phyloP scores from a whole-genome alignment of 2,888 invertebrate genomes.

The Encarsia formosa region DNA sequence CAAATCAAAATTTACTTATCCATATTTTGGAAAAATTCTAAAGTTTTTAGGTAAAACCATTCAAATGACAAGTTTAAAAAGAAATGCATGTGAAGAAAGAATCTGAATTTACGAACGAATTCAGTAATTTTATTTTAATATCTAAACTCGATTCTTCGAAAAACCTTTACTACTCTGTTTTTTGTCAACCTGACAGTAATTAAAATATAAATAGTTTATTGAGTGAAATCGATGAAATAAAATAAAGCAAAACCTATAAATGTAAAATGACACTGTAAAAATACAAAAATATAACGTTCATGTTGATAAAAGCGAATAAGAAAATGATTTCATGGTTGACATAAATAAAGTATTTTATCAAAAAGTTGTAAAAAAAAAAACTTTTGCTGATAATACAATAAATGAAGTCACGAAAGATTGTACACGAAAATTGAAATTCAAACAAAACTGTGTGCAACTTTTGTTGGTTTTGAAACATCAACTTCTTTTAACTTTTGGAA shows the following conservation, averaged over 20 bases:
- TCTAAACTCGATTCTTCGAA: conserved; percentile 2
- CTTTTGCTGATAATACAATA: neutral
- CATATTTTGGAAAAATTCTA: too few species aligned
- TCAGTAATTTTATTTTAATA: neutral
- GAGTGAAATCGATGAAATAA: neutral
- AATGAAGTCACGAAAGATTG: too few species aligned
- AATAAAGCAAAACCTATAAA: neutral
- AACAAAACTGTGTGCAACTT: too few species aligned
- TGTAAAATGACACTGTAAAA: neutral
- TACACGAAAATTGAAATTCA: neutral
- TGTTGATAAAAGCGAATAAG: too few species aligned
- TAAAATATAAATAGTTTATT: neutral
- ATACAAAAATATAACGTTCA: too few species aligned
- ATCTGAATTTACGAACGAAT: neutral
- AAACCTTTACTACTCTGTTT: conserved; percentile 9
- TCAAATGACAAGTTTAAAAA: too few species aligned
- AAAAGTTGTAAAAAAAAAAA: neutral
- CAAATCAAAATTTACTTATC: too few species aligned
- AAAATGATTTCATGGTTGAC: too few species aligned
- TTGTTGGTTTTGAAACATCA: too few species aligned
- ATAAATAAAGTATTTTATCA: conserved; percentile 4
- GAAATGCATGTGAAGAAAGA: too few species aligned
- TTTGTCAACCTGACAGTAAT: neutral
- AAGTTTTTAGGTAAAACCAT: too few species aligned
- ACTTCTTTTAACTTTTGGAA: too few species aligned